These are phyloP conservation scores for Enteromius anoplus DNA, from an alignment of 2,797 vertebrate species.

Conservation along the genomic window DNA sequence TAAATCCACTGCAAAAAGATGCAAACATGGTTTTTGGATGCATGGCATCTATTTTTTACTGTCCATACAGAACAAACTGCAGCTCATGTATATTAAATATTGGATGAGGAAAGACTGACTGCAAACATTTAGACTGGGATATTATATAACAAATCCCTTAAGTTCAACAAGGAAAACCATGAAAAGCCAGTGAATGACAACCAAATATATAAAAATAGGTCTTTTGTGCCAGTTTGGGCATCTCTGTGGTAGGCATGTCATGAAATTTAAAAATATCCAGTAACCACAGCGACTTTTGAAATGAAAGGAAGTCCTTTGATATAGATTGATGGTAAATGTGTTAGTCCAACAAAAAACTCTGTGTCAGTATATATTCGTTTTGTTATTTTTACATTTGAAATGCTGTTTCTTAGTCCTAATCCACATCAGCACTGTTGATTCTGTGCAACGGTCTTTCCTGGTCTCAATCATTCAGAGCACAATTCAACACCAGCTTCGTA, in stretches of 20 bases:
- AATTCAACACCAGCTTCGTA: constrained; percentile 39
- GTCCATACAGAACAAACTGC: background rate
- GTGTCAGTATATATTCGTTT: constrained; percentile 3
- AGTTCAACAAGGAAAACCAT: background rate
- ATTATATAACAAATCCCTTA: constrained; percentile 2
- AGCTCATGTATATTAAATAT: background rate
- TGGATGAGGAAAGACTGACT: background rate
- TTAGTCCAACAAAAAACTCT: background rate
- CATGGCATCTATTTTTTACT: background rate
- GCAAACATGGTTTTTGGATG: background rate
- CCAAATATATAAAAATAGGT: background rate
- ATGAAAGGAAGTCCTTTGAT: background rate
- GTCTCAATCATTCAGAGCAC: constrained; percentile 28
- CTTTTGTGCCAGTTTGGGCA: background rate
- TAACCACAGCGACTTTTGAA: background rate
- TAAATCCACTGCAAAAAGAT: background rate
- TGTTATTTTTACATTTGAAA: constrained; percentile 24
- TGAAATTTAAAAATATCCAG: background rate
- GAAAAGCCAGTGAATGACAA: background rate
- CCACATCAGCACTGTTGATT: constrained; percentile 35
- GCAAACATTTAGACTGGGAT: background rate
- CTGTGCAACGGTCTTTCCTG: background rate
- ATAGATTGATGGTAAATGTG: constrained; percentile 7
- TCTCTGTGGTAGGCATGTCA: background rate
- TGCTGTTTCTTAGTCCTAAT: constrained; percentile 13